Evolutionary conservation across 2,797 vertebrate genomes (phyloP), one percentile per base, ranked within the genome.

Genomic region (Lophius americanus): DNA sequence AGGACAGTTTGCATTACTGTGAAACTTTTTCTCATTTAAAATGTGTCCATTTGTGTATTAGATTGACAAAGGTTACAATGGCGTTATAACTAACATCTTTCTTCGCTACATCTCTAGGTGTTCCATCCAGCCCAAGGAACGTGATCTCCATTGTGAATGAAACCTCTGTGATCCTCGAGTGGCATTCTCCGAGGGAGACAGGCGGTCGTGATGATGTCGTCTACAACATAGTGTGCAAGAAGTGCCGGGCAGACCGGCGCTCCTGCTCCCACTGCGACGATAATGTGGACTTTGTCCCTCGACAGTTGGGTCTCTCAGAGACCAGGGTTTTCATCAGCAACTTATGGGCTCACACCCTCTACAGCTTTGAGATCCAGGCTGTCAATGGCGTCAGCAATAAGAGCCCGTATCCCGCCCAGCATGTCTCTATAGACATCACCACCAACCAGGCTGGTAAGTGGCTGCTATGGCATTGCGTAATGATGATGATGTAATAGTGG

Each of bases 161-260:
- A 90, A 99, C 98, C 0, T 98, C 97, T 0, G 98, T 99, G 76
- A 97, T 96, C 85, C 92, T 99, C 81, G 98, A 99, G 87, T 99
- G 98, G 98, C 95, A 98, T 51, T 90, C 96, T 0, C 98, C 98
- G 0, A 92, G 97, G 32, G 98, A 99, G 84, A 97, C 95, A 0
- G 98, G 98, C 0, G 95, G 97, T 12, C 94, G 98, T 0, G 94
- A 94, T 0, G 98, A 99, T 0, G 96, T 99, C n/a, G 96, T 95
- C 60, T 99, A 99, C 91, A 99, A 99, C 89, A 98, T 99, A 1
- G 93, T 99, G 71, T 99, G 98, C 86, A 97, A 95, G 85, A 99
- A 98, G 88, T 99, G 98, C 88, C 92, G 92, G 0, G 90, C 96
- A 0, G 96, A 98, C 91, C 94, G 95, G 0, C 94, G 95, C 11